A percentile compares a stretch with the other conserved stretches of the same genome.
Conservation (phyloP, 2,888 invertebrate genomes). For the Julus scandinavius region DNA sequence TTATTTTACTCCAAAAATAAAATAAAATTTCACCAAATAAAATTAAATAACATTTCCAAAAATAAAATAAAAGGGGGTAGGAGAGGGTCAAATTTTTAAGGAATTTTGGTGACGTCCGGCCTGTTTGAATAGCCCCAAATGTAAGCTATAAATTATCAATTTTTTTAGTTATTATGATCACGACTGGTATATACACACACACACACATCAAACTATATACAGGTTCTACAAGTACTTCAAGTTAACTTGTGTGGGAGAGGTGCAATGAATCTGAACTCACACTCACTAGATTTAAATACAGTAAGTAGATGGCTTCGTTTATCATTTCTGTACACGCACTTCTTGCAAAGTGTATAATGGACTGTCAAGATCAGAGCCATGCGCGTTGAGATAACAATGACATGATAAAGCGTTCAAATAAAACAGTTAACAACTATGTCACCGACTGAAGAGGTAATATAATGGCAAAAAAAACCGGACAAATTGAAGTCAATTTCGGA, state of each 20-base stretch:
- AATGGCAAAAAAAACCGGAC: background rate
- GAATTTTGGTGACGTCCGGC: too few relatives aligned
- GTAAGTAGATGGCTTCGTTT: background rate
- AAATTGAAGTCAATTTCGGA: background rate
- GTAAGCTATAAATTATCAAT: too few relatives aligned
- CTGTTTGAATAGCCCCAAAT: too few relatives aligned
- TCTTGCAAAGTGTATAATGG: background rate
- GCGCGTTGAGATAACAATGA: slow-evolving; percentile 8
- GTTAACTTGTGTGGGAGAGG: background rate
- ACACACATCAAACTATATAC: too few relatives aligned
- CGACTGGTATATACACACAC: too few relatives aligned
- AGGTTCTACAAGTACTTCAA: background rate
- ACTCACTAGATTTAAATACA: background rate
- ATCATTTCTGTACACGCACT: background rate
- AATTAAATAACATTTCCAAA: too few relatives aligned
- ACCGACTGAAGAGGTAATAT: background rate
- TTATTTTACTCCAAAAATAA: too few relatives aligned
- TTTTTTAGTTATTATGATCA: too few relatives aligned
- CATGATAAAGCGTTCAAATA: background rate
- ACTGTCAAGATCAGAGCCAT: background rate
- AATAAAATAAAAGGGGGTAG: too few relatives aligned
- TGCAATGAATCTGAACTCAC: background rate
- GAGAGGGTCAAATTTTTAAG: too few relatives aligned
- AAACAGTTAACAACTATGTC: background rate
- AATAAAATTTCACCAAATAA: too few relatives aligned